Conservation (phyloP, 2,113 vertebrate species). For the Albula glossodonta region DNA sequence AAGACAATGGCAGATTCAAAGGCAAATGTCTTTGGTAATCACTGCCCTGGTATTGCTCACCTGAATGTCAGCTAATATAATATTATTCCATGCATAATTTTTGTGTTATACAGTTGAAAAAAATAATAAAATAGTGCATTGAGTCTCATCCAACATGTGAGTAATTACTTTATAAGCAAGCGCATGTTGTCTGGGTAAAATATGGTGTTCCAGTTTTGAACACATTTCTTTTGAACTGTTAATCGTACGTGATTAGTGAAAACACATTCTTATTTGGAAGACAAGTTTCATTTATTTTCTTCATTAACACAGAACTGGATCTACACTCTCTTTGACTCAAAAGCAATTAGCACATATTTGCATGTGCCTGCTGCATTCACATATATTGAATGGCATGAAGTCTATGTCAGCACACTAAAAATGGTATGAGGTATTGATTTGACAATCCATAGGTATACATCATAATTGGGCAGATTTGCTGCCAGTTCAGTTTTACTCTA, state of each 20-base stretch:
- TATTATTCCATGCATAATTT: too few relatives aligned
- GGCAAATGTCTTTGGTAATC: too few relatives aligned
- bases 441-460: not conserved
- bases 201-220: too few relatives aligned
- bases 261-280: not conserved
- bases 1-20: too few relatives aligned
- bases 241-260: too few relatives aligned
- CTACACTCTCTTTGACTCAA: not conserved
- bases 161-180: too few relatives aligned
- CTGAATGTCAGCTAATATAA: too few relatives aligned
- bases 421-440: not conserved
- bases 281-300: not conserved
- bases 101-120: not conserved
- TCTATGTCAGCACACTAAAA: not conserved
- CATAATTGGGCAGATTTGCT: conserved; percentile 2
- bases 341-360: not conserved
- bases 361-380: not conserved
- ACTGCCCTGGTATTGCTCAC: too few relatives aligned
- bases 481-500: not conserved
- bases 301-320: not conserved
- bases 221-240: too few relatives aligned
- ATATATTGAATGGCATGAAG: not conserved
- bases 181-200: too few relatives aligned
- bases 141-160: not conserved
- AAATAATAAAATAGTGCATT: not conserved